Base-by-base conservation (phyloP, 1,140 invertebrate species). In the Danaus plexippus region DNA sequence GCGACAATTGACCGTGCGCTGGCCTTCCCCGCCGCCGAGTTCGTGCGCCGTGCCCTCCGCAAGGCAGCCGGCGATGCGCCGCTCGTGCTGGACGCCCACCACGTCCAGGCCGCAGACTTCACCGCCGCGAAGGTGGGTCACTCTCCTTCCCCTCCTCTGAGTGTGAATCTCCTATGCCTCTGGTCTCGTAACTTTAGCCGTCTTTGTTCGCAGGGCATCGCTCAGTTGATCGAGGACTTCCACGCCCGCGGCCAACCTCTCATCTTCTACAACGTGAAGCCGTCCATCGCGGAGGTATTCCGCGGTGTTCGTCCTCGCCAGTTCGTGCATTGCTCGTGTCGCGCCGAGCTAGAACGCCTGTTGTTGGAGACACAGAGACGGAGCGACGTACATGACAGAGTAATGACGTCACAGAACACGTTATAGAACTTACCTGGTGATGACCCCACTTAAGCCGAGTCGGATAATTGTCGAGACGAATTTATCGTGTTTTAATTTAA, bases 11-110 rank as follows among this genome's bases (percentile, higher is more conserved):
- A 94, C 76, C 88, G 93, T 66, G 92, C 91, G 75, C 84, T 94
- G 9, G 88, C 90, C 3, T 94, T 94, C 80, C 93, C 93, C 11
- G 93, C 92, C 18, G 93, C 93, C 11, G 94, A 95, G 73, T 94
- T 93, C 73, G 90, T 96, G 9, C 88, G 93, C 54, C 88, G 90
- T 43, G 88, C 91, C 59, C 92, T 96, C 50, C 90, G 90, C 61
- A 94, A 95, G 85, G 92, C 92, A 43, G 79, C 77, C 43, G 74
- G 89, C 9, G 65, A 69, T 63, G 91, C 43, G 84, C 92, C 93
- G 9, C 91, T 94, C 59, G 92, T 95, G 43, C 89, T 95, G 41
- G 93, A 95, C 84, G 92, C 92, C 15, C 90, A 90, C 54, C 93
- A 94, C 75, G 92, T 94, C 67, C 91, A 93, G 77, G 92, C 90